Evolutionary conservation across 2,888 invertebrate species (phyloP).

Genomic region (Atethmia centrago): DNA sequence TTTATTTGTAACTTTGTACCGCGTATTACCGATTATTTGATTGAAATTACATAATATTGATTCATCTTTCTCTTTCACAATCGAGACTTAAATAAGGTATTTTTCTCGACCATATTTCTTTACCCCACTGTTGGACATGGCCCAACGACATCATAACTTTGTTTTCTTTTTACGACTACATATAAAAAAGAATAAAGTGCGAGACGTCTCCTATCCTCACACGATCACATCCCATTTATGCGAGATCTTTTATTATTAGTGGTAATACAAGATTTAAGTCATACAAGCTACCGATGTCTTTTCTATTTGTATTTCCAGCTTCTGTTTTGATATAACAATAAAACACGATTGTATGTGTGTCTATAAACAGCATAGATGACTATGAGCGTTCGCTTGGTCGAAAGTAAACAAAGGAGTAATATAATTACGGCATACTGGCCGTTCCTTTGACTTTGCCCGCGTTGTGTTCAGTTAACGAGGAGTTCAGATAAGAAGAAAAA

Average conservation of each 20-base stretch:
- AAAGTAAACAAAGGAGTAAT: constrained; percentile 63
- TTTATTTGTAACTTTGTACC: neutral
- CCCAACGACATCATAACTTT: constrained; percentile 6
- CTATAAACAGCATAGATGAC: constrained; percentile 65
- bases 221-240: constrained; percentile 9
- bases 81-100: neutral
- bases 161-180: constrained; percentile 22
- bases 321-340: constrained; percentile 68
- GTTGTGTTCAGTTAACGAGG: constrained; percentile 42
- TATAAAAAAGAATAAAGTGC: constrained; percentile 34
- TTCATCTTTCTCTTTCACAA: neutral
- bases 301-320: constrained; percentile 62
- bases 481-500: constrained; percentile 57
- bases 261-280: constrained; percentile 44
- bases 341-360: constrained; percentile 65
- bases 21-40: too few relatives aligned
- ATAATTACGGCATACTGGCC: constrained; percentile 51
- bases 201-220: constrained; percentile 15
- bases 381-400: constrained; percentile 55
- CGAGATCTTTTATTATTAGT: constrained; percentile 42
- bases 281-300: constrained; percentile 50
- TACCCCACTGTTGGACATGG: neutral
- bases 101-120: constrained; percentile 5
- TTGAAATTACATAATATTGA: neutral
- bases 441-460: constrained; percentile 43